Evolutionary conservation across 2,888 invertebrate species (phyloP), one percentile per base, ranked within the genome.

Genomic region (Frankliniella fusca): DNA sequence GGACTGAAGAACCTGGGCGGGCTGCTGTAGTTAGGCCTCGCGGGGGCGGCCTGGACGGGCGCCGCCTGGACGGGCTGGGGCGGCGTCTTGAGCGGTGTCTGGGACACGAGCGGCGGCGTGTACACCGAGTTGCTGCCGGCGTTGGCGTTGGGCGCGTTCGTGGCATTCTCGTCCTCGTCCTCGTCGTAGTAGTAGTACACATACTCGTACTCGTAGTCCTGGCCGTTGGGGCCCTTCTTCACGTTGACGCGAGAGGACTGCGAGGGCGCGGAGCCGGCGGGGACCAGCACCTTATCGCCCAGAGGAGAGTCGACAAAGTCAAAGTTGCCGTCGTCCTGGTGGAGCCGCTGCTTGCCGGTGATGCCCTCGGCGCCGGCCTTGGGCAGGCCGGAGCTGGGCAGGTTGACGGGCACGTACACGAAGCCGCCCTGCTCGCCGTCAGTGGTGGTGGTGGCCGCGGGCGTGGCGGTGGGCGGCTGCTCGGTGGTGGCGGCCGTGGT

Each of bases 191-290:
- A 96, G 87, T 96, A 96, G 86, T 96, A 96, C 48, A 96, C 94
- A 87, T 96, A 96, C 87, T 96, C 96, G 86, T 96, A 96, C 87
- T 96, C 96, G 86, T 96, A 96, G 86, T 96, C 96, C 87, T 95
- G 94, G 2, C 96, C 96, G 86, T 96, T 95, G 1, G 95, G 95
- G 20, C 95, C 96, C 86, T 95, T 96, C 86, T 96, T 95, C 54
- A 96, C 93, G 90, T 95, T 93, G 85, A 94, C 93, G 83, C 93
- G 90, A 0, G 94, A 94, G 85, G 93, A 92, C 85, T 90, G 89
- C 9, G 85, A 84, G 28, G 83, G 83, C 15, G 86, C 85, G 8
- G 85, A 84, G 10, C 85, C 86, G 12, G 86, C 83, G 15, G 85
- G 85, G 1, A 85, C 84, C 11, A 86, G 83, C 48, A 85, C 84